Conservation (phyloP, 2,888 invertebrate species). For the Phasia obesa region DNA sequence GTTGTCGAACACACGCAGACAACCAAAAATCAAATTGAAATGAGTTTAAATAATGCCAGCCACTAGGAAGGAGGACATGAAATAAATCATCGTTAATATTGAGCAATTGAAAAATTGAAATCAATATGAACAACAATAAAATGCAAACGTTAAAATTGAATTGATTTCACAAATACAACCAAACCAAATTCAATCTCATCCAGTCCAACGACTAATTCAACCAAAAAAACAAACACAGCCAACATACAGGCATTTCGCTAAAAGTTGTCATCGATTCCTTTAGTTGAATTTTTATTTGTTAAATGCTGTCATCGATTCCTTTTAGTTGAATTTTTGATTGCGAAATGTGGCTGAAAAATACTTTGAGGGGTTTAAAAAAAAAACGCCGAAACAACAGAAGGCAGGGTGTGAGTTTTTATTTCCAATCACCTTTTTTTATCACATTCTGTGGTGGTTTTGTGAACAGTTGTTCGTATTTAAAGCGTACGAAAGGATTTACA, state of each 20-base stretch:
- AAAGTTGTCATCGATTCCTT: slow-evolving; percentile 28
- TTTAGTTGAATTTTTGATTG: slow-evolving; percentile 23
- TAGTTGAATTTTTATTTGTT: slow-evolving; percentile 25
- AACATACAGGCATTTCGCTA: slow-evolving; percentile 18
- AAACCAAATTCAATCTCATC: slow-evolving; percentile 50
- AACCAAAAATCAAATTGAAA: slow-evolving; percentile 66
- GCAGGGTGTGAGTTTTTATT: slow-evolving; percentile 54
- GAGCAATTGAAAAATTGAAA: slow-evolving; percentile 68
- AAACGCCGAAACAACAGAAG: background rate
- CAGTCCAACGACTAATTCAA: background rate
- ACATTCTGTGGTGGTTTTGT: slow-evolving; percentile 52
- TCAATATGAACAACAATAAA: slow-evolving; percentile 69
- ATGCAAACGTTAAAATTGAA: slow-evolving; percentile 64
- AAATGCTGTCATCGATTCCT: slow-evolving; percentile 52
- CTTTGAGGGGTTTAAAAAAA: slow-evolving; percentile 48
- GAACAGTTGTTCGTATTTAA: slow-evolving; percentile 64
- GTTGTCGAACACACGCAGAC: slow-evolving; percentile 60
- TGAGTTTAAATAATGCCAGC: slow-evolving; percentile 61
- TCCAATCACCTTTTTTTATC: slow-evolving; percentile 21
- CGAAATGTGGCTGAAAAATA: slow-evolving; percentile 53
- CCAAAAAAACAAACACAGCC: background rate
- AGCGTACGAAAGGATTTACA: slow-evolving; percentile 61
- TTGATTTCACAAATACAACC: slow-evolving; percentile 62
- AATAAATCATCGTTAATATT: slow-evolving; percentile 68
- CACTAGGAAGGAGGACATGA: slow-evolving; percentile 57